Conservation (phyloP, 2,797 vertebrate species). For the Schizothorax lantsangensis region DNA sequence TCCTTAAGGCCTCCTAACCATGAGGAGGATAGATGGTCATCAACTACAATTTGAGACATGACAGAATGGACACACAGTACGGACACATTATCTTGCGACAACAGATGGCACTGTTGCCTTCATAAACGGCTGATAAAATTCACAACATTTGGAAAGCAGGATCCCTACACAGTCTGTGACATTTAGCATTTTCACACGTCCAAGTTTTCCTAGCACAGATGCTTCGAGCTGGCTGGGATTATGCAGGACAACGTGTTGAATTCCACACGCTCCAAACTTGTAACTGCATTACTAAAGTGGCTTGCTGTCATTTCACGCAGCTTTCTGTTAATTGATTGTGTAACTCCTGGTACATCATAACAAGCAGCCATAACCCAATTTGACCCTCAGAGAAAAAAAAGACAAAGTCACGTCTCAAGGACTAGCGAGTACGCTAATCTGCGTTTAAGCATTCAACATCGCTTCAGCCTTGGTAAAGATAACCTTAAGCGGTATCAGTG, state of each 20-base stretch:
- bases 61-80: constrained; percentile 51
- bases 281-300: constrained; percentile 11
- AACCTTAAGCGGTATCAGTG: constrained; percentile 36
- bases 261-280: background rate
- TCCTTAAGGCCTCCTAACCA: constrained; percentile 43
- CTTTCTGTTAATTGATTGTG: constrained; percentile 10
- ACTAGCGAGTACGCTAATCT: constrained; percentile 23
- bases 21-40: constrained; percentile 43
- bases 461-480: constrained; percentile 39
- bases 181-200: constrained; percentile 52
- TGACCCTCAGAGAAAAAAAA: constrained; percentile 26
- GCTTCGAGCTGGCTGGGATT: constrained; percentile 34
- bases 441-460: constrained; percentile 39
- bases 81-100: constrained; percentile 14
- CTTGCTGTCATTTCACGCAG: background rate
- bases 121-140: constrained; percentile 9
- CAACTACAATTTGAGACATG: constrained; percentile 55
- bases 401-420: constrained; percentile 34
- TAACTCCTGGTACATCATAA: background rate
- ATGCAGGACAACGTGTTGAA: background rate
- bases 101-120: constrained; percentile 62
- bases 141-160: constrained; percentile 39
- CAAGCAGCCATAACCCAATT: background rate
- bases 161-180: constrained; percentile 34
- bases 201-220: constrained; percentile 52